A percentile compares a stretch with the other conserved stretches of the same genome.
phyloP scores from a whole-genome alignment of 2,113 vertebrate genomes.

The Pipra filicauda region DNA sequence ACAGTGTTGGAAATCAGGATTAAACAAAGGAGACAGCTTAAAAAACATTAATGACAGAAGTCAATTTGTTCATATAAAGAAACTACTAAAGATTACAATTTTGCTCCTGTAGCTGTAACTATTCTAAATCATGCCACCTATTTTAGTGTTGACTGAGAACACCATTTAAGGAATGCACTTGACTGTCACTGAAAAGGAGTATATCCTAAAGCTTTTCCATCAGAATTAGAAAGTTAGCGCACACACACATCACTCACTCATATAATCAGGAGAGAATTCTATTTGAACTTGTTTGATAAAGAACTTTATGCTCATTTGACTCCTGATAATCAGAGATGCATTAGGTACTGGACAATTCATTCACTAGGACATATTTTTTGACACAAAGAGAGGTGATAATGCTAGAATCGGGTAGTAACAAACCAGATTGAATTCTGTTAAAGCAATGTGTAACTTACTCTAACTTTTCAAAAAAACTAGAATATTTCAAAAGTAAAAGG shows the following conservation, averaged over 20 bases:
- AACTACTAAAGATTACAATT: not conserved
- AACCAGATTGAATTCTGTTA: not conserved
- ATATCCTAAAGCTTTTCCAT: not conserved
- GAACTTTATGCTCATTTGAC: not conserved
- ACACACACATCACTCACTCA: accelerated
- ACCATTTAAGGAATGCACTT: not conserved
- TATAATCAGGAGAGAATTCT: not conserved
- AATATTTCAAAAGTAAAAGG: not conserved
- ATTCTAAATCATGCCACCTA: not conserved
- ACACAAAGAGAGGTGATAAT: not conserved
- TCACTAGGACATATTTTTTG: accelerated
- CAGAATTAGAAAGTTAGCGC: not conserved
- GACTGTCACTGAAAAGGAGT: not conserved
- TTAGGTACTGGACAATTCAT: not conserved
- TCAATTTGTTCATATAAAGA: not conserved
- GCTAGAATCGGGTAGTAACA: not conserved
- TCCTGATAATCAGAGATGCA: not conserved
- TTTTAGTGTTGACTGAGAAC: not conserved
- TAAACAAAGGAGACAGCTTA: not conserved
- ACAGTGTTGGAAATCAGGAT: not conserved
- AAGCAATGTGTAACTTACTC: not conserved
- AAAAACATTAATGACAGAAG: not conserved
- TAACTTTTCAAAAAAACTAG: not conserved
- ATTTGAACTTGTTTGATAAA: not conserved
- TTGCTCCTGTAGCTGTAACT: not conserved